Base-by-base conservation (phyloP, 2,888 invertebrate species). In the Drosophila nigricruria region DNA sequence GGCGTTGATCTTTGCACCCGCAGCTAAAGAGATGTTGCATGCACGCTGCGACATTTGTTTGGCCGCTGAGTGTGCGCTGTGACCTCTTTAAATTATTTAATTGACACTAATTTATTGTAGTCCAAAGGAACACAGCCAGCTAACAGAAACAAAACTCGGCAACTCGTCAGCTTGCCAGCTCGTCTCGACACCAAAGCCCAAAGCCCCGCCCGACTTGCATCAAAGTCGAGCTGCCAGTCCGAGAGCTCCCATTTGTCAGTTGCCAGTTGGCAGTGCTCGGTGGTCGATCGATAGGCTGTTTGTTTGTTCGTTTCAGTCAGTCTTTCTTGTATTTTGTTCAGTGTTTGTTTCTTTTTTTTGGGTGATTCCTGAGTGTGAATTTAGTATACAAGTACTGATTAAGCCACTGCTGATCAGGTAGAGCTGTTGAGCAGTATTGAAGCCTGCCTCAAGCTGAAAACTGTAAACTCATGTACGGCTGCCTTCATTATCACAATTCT, bases 41-140 rank as follows among this genome's bases (percentile, higher is more conserved):
- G 47, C 58, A 14, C 56, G 50, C 20, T 12, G 54, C n/a, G n/a
- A n/a, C n/a, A n/a, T 27, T 32, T 53, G 38, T 25, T 56, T 12
- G 40, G 52, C 32, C 42, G 25, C 18, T 59, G 47, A 40, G 59
- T 58, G 60, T 59, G 58, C 54, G 59, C 27, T 53, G 63, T 92
- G 93, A 92, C 93, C 92, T 90, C 90, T 91, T 92, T 91, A 92
- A 92, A 93, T 91, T 91, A 91, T 91, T 93, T 93, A 92, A 92
- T 92, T 92, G 93, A 92, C 92, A 91, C 91, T 92, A 93, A 92
- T 93, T 92, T 91, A 91, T 67, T 85, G 80, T 81, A 79, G 76
- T 61, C 78, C 43, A 59, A 72, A 79, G 80, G 65, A 81, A 67
- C 60, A 47, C 53, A 52, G 62, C 58, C 18, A 53, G 62, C 45